Conservation (phyloP, 2,113 vertebrate genomes). For the Ranitomeya imitator region DNA sequence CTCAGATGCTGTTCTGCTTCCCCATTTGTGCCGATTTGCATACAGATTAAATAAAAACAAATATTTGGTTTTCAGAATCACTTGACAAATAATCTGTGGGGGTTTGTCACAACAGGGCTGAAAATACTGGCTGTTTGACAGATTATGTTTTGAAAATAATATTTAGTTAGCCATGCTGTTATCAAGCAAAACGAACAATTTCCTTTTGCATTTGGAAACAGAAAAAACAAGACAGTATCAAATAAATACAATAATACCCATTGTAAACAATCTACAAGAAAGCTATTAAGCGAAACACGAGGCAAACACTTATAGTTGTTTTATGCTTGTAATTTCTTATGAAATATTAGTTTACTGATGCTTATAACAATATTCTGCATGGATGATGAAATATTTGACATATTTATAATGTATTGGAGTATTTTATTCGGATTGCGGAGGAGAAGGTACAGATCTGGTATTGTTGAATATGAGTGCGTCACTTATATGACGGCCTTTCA, state of each 20-base stretch:
- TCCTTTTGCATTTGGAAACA: conserved; percentile 65
- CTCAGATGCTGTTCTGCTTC: conserved; percentile 79
- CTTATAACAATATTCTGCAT: neutral
- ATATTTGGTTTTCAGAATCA: conserved; percentile 84
- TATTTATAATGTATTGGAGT: neutral
- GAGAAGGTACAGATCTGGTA: neutral
- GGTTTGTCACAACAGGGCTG: conserved; percentile 86
- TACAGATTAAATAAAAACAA: conserved; percentile 78
- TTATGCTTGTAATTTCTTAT: neutral
- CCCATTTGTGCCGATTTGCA: conserved; percentile 72
- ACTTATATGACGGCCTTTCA: too few relatives aligned
- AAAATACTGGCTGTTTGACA: conserved; percentile 80
- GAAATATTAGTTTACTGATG: neutral
- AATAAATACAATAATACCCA: conserved; percentile 29
- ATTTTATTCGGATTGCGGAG: neutral
- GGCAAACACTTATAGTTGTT: neutral
- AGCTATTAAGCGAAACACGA: neutral
- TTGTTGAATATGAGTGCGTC: too few relatives aligned
- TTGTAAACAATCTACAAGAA: conserved; percentile 3
- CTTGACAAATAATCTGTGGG: conserved; percentile 90
- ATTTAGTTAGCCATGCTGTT: conserved; percentile 77
- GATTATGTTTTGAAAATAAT: conserved; percentile 63
- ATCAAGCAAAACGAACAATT: conserved; percentile 64
- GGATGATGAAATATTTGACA: neutral
- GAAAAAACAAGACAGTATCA: conserved; percentile 35